Evolutionary conservation across 2,113 vertebrate genomes (phyloP).

Genomic region (Dascyllus trimaculatus): DNA sequence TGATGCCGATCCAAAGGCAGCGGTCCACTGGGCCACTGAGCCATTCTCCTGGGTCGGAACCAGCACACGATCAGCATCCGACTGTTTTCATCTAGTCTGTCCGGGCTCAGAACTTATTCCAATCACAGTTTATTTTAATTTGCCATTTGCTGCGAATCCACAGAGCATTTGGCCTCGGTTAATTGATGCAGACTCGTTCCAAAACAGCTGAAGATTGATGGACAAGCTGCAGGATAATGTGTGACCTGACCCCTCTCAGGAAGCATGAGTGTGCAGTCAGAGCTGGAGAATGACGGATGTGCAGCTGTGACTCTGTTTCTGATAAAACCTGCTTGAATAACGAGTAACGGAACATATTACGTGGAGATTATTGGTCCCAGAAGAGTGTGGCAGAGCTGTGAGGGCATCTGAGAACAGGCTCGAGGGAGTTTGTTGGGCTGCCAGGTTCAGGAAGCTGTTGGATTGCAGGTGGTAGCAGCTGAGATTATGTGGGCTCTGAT

Average conservation of each 20-base stretch:
- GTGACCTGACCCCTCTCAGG: background rate
- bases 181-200: slow-evolving; percentile 40
- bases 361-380: slow-evolving; percentile 5
- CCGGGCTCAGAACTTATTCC: slow-evolving; percentile 30
- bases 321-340: slow-evolving; percentile 1
- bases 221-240: background rate
- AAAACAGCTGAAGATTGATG: slow-evolving; percentile 14
- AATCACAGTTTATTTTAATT: slow-evolving; percentile 59
- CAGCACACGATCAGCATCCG: slow-evolving; percentile 35
- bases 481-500: slow-evolving; percentile 53
- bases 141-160: slow-evolving; percentile 49
- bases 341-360: background rate
- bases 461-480: slow-evolving; percentile 52
- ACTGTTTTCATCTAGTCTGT: slow-evolving; percentile 29
- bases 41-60: slow-evolving; percentile 43
- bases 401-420: slow-evolving; percentile 40
- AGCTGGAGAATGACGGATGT: slow-evolving; percentile 2
- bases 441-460: slow-evolving; percentile 47
- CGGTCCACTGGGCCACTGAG: slow-evolving; percentile 46
- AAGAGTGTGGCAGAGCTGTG: background rate
- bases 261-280: background rate
- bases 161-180: slow-evolving; percentile 31
- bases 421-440: slow-evolving; percentile 24
- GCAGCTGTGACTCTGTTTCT: background rate
- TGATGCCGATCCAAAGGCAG: slow-evolving; percentile 61